A percentile compares a stretch with the other conserved stretches of the same genome.
These are phyloP conservation scores for Apis laboriosa DNA, from an alignment of 1,140 invertebrate genomes.

Conservation along the genomic window DNA sequence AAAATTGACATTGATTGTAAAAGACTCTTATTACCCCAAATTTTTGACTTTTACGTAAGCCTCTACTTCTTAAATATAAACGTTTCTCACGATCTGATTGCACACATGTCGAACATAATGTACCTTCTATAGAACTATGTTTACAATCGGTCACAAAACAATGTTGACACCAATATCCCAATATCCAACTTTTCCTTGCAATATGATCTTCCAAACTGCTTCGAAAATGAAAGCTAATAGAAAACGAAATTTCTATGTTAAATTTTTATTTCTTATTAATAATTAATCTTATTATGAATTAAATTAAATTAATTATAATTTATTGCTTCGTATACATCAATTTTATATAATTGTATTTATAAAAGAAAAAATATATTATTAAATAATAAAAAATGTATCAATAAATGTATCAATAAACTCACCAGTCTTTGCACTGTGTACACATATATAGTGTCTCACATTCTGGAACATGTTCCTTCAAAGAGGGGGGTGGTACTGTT, in stretches of 20 bases:
- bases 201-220: slow-evolving; percentile 71
- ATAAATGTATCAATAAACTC: slow-evolving; percentile 21
- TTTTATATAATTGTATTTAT: neutral
- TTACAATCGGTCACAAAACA: slow-evolving; percentile 68
- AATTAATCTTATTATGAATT: neutral
- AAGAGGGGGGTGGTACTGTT: slow-evolving; percentile 57
- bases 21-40: slow-evolving; percentile 69
- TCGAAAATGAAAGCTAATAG: slow-evolving; percentile 70
- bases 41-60: slow-evolving; percentile 61
- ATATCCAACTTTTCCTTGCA: slow-evolving; percentile 70
- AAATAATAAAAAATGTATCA: too few relatives aligned
- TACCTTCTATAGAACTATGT: slow-evolving; percentile 39
- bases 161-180: slow-evolving; percentile 72
- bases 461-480: slow-evolving; percentile 56
- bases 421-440: slow-evolving; percentile 75
- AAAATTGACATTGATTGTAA: slow-evolving; percentile 77
- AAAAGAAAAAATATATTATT: slow-evolving; percentile 1
- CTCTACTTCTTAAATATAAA: slow-evolving; percentile 59
- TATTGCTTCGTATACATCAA: too few relatives aligned
- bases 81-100: slow-evolving; percentile 61
- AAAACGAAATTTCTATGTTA: slow-evolving; percentile 19
- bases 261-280: neutral
- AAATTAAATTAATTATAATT: neutral
- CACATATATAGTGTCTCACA: slow-evolving; percentile 62
- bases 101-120: slow-evolving; percentile 56